Conservation (phyloP, 2,113 vertebrate genomes). For the Pimephales promelas region DNA sequence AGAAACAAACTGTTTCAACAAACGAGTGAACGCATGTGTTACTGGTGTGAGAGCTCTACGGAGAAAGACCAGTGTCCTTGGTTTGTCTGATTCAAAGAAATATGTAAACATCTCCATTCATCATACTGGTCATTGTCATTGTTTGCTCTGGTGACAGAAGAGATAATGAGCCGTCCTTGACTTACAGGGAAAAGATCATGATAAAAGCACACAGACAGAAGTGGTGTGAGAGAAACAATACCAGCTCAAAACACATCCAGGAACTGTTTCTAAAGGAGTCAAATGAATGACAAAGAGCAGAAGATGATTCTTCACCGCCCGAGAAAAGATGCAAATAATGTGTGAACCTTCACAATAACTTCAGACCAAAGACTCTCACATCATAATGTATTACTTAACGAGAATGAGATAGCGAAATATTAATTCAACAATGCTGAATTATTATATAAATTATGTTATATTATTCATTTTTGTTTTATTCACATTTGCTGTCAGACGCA, state of each 20-base stretch:
- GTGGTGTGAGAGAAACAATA: neutral
- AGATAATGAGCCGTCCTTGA: constrained; percentile 17
- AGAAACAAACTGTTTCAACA: neutral
- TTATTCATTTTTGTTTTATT: no score
- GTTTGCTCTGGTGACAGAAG: neutral
- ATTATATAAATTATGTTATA: no score
- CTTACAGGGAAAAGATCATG: neutral
- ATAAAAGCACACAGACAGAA: neutral
- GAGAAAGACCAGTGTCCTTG: constrained; percentile 13
- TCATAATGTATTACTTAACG: no score
- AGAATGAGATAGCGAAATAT: no score
- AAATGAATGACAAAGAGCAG: constrained; percentile 13
- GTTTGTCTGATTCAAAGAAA: neutral
- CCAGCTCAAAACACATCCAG: neutral
- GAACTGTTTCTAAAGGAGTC: neutral
- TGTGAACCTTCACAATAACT: no score
- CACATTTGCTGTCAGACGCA: no score
- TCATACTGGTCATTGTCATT: constrained; percentile 10
- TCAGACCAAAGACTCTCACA: no score
- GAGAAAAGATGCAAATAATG: neutral
- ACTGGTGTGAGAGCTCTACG: neutral
- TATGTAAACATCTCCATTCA: constrained; percentile 34
- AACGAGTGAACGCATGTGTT: neutral
- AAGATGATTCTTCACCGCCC: neutral
- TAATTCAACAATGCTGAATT: no score